Conservation (phyloP, 1,140 invertebrate genomes). For the Heterodera schachtii region DNA sequence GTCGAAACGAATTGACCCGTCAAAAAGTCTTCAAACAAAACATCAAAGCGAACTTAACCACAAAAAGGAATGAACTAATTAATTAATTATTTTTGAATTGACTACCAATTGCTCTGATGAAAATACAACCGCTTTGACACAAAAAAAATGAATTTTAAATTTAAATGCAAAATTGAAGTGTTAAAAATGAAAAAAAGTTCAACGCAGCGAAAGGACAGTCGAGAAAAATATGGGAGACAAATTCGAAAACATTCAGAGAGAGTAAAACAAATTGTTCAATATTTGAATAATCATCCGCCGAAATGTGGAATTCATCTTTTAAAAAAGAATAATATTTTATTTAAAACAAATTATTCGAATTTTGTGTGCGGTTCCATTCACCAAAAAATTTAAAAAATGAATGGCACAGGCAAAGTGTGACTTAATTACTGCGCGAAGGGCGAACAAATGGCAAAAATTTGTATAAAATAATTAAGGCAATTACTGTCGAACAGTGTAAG, state of each 20-base stretch:
- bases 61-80: too few relatives aligned
- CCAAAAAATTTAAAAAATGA: too few relatives aligned
- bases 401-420: too few relatives aligned
- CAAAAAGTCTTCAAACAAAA: neutral
- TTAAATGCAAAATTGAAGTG: conserved; percentile 25
- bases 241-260: conserved; percentile 2
- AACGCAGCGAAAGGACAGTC: conserved; percentile 15
- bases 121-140: conserved; percentile 21
- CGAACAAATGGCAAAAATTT: too few relatives aligned
- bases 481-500: too few relatives aligned
- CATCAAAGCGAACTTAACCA: neutral
- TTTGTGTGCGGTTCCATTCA: too few relatives aligned
- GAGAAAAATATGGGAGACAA: conserved; percentile 11
- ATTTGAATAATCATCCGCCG: neutral
- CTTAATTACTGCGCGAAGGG: too few relatives aligned
- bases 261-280: neutral
- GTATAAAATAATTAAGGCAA: too few relatives aligned
- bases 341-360: too few relatives aligned
- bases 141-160: conserved; percentile 26
- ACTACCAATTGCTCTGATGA: conserved; percentile 21
- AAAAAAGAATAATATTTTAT: too few relatives aligned
- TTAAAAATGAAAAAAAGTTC: conserved; percentile 26
- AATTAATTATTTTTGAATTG: neutral
- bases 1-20: neutral
- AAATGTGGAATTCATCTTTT: too few relatives aligned